Conservation (phyloP, 2,797 vertebrate species). For the Zenarchopterus dispar region DNA sequence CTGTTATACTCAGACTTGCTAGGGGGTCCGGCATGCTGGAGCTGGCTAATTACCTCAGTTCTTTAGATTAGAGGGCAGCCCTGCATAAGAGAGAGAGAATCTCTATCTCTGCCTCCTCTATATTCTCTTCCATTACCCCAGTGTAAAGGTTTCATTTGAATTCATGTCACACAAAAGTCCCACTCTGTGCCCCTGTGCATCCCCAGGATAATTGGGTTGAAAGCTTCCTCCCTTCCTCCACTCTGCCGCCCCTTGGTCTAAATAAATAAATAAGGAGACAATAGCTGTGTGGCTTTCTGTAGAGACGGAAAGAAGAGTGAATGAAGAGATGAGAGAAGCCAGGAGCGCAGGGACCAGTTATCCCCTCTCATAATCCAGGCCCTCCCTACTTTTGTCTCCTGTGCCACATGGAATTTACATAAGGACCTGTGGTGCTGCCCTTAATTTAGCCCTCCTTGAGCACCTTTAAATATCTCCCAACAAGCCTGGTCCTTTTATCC, state of each 20-base stretch:
- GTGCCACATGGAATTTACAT: conserved; percentile 74
- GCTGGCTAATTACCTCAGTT: conserved; percentile 66
- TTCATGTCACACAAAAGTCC: conserved; percentile 78
- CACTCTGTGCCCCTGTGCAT: conserved; percentile 62
- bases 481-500: conserved; percentile 55
- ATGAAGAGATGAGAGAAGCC: conserved; percentile 74
- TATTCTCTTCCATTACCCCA: conserved; percentile 50
- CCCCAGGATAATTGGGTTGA: conserved; percentile 80
- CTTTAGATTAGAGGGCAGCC: conserved; percentile 62
- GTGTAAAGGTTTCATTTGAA: conserved; percentile 77
- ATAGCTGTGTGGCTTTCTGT: conserved; percentile 54
- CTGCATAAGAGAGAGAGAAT: conserved; percentile 52
- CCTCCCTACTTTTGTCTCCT: conserved; percentile 60
- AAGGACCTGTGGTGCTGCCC: conserved; percentile 68
- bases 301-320: conserved; percentile 59
- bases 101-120: conserved; percentile 46
- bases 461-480: conserved; percentile 66
- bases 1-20: conserved; percentile 39
- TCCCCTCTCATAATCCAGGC: conserved; percentile 76
- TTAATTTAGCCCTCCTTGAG: conserved; percentile 80
- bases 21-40: conserved; percentile 43
- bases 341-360: conserved; percentile 73
- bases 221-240: conserved; percentile 67
- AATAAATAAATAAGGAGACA: conserved; percentile 87
- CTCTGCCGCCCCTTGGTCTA: conserved; percentile 55